Percentiles rank a stretch among this genome's conserved stretches.
Conservation (phyloP, 2,113 vertebrate species). For the Periophthalmus modestus region DNA sequence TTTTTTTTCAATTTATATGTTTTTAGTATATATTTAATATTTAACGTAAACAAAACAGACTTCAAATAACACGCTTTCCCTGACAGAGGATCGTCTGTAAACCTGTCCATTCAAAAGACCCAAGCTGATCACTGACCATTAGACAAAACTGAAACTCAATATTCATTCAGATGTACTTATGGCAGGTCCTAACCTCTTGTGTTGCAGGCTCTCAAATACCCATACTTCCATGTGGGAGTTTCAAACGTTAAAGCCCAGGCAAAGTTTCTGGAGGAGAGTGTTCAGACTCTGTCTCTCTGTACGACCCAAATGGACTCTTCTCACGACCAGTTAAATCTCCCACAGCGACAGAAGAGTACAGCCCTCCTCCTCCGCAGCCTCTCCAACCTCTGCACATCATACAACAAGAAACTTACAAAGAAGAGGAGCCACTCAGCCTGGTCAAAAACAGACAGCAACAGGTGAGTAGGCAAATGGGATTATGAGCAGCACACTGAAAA, state of each 20-base stretch:
- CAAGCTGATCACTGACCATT: no score
- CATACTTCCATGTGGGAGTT: slow-evolving; percentile 92
- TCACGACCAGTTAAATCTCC: slow-evolving; percentile 18
- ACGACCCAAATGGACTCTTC: slow-evolving; percentile 59
- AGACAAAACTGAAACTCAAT: no score
- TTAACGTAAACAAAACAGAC: no score
- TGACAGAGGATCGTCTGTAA: no score
- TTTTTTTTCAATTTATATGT: no score
- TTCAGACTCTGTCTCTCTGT: slow-evolving; percentile 35
- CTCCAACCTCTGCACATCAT: slow-evolving; percentile 82
- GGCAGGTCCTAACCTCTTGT: background rate
- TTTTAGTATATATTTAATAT: no score
- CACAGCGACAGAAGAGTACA: slow-evolving; percentile 53
- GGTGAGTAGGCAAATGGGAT: background rate
- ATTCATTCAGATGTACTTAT: no score
- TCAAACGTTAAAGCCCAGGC: slow-evolving; percentile 66
- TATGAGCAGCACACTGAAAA: no score
- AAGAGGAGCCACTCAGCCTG: slow-evolving; percentile 76
- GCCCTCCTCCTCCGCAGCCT: slow-evolving; percentile 64
- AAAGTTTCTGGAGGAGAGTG: slow-evolving; percentile 47
- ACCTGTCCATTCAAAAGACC: no score
- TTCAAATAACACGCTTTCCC: no score
- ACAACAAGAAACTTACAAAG: slow-evolving; percentile 63
- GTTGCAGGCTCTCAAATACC: slow-evolving; percentile 84
- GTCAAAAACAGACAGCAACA: slow-evolving; percentile 55